These are phyloP conservation scores for Graphium colonna DNA, from an alignment of 2,888 invertebrate species.

Conservation along the genomic window DNA sequence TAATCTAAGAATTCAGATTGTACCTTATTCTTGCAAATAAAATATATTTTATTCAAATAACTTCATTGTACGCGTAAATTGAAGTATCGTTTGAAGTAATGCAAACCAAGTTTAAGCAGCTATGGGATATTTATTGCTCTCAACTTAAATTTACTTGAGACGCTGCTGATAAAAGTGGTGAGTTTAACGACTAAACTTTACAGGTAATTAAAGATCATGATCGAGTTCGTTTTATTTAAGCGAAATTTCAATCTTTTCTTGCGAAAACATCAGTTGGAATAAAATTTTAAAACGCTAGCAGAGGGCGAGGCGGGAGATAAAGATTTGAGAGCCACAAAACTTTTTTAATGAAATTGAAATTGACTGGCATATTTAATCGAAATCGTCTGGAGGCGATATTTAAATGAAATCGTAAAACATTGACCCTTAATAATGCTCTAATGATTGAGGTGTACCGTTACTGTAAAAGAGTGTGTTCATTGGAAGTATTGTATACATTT, in stretches of 20 bases:
- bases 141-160: conserved; percentile 30
- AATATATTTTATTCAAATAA: too few relatives aligned
- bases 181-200: conserved; percentile 51
- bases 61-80: too few relatives aligned
- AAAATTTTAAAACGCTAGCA: conserved; percentile 34
- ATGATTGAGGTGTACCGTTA: conserved; percentile 34
- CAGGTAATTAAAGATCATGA: conserved; percentile 58
- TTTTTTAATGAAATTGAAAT: too few relatives aligned
- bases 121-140: conserved; percentile 29
- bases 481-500: too few relatives aligned
- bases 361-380: too few relatives aligned
- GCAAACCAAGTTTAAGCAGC: not conserved
- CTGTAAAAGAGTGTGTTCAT: too few relatives aligned
- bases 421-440: conserved; percentile 31
- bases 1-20: too few relatives aligned
- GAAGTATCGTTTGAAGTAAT: too few relatives aligned
- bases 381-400: conserved; percentile 41
- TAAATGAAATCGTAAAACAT: conserved; percentile 60
- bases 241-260: conserved; percentile 47
- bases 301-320: conserved; percentile 23
- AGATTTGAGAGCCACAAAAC: conserved; percentile 17
- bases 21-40: too few relatives aligned
- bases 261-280: conserved; percentile 54
- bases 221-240: conserved; percentile 50
- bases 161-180: conserved; percentile 40